These are phyloP conservation scores for Zosterops japonicus DNA, from an alignment of 2,113 vertebrate genomes.

Conservation along the genomic window DNA sequence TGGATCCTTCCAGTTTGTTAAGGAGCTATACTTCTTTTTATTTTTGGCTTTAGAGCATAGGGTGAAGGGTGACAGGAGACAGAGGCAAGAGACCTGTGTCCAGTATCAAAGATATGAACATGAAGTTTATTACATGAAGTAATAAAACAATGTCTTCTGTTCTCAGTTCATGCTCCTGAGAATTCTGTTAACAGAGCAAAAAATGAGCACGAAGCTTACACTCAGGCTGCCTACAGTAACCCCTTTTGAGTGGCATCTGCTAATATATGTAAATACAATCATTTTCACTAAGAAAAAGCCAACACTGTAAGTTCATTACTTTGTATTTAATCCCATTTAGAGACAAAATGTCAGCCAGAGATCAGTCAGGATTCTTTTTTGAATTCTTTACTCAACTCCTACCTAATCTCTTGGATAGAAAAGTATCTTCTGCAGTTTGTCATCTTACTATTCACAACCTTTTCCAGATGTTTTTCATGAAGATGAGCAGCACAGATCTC, in stretches of 20 bases:
- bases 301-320: not conserved
- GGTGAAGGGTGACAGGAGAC: not conserved
- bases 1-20: not conserved
- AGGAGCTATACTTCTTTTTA: not conserved
- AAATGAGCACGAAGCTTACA: not conserved
- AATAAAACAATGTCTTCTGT: not conserved
- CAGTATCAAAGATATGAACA: not conserved
- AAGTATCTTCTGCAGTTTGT: not conserved
- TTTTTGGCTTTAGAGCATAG: not conserved
- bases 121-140: not conserved
- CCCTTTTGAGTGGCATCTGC: not conserved
- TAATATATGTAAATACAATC: not conserved
- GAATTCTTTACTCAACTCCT: not conserved
- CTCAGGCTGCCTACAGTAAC: not conserved
- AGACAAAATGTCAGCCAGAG: not conserved
- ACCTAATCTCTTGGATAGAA: not conserved
- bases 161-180: not conserved
- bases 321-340: not conserved
- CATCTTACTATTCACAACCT: not conserved
- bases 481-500: slow-evolving; percentile 2
- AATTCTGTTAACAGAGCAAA: not conserved
- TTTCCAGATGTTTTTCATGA: slow-evolving; percentile 28
- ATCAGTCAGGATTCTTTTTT: not conserved
- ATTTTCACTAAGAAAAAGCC: not conserved
- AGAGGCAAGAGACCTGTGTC: not conserved